These are phyloP conservation scores for Atta cephalotes DNA, from an alignment of 1,140 invertebrate genomes.

Conservation along the genomic window DNA sequence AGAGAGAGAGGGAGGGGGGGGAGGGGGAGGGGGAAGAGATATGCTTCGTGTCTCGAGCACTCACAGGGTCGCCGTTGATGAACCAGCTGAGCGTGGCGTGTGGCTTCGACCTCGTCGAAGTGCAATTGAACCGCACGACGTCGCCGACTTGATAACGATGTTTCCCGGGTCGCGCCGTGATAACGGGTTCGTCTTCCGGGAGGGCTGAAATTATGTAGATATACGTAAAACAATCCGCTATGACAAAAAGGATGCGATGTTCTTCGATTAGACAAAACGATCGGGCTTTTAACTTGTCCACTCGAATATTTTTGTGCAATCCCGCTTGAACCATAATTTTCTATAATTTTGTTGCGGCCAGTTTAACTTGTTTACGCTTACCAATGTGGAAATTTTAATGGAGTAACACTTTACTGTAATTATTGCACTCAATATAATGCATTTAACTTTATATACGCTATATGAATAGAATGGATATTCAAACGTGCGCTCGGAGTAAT, in stretches of 20 bases:
- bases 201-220: conserved; percentile 85
- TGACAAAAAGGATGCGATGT: not conserved
- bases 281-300: conserved; percentile 40
- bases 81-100: conserved; percentile 91
- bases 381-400: conserved; percentile 55
- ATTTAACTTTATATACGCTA: conserved; percentile 27
- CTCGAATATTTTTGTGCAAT: conserved; percentile 56
- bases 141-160: conserved; percentile 90
- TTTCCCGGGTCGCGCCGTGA: conserved; percentile 87
- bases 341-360: conserved; percentile 52
- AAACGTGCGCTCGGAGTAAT: not conserved
- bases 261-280: conserved; percentile 31
- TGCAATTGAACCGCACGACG: conserved; percentile 90
- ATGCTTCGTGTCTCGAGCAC: conserved; percentile 66
- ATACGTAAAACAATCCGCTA: not conserved
- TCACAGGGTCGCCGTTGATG: conserved; percentile 90
- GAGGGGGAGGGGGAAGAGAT: not conserved
- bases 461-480: not conserved
- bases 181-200: conserved; percentile 89
- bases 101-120: conserved; percentile 89
- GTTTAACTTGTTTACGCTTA: conserved; percentile 55
- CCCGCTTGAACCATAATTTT: conserved; percentile 48
- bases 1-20: not conserved
- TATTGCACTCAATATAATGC: conserved; percentile 45
- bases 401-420: conserved; percentile 53